Conservation (phyloP, 2,888 invertebrate species). For the Desoria tigrina region DNA sequence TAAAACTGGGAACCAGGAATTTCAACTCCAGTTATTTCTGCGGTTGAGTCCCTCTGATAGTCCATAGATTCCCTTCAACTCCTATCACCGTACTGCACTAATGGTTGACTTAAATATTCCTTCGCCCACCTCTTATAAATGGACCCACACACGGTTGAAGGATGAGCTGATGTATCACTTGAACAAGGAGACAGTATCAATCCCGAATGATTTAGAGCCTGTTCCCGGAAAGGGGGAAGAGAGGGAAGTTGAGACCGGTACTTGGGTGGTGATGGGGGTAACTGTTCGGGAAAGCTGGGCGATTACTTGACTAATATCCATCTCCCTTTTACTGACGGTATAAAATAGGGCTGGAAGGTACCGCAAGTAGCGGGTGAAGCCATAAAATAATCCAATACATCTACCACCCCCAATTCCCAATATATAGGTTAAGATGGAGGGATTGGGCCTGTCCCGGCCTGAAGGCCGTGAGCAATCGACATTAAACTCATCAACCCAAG, state of each 20-base stretch:
- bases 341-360: background rate
- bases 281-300: background rate
- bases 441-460: slow-evolving; percentile 13
- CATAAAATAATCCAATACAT: slow-evolving; percentile 20
- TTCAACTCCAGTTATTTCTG: too few relatives aligned
- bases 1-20: too few relatives aligned
- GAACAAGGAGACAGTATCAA: slow-evolving; percentile 41
- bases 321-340: background rate
- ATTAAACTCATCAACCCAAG: slow-evolving; percentile 40
- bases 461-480: slow-evolving; percentile 17
- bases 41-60: too few relatives aligned
- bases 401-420: background rate
- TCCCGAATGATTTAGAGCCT: slow-evolving; percentile 45
- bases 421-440: slow-evolving; percentile 10
- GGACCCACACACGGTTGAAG: too few relatives aligned
- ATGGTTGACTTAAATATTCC: too few relatives aligned
- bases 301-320: background rate
- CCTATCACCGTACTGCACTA: too few relatives aligned
- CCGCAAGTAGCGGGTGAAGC: background rate
- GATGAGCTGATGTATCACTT: slow-evolving; percentile 5
- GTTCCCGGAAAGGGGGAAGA: background rate
- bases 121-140: too few relatives aligned
- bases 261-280: slow-evolving; percentile 7
- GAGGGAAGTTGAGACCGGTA: background rate
- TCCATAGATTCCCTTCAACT: too few relatives aligned